phyloP scores from a whole-genome alignment of 2,797 vertebrate species.

The Sparidentex hasta region DNA sequence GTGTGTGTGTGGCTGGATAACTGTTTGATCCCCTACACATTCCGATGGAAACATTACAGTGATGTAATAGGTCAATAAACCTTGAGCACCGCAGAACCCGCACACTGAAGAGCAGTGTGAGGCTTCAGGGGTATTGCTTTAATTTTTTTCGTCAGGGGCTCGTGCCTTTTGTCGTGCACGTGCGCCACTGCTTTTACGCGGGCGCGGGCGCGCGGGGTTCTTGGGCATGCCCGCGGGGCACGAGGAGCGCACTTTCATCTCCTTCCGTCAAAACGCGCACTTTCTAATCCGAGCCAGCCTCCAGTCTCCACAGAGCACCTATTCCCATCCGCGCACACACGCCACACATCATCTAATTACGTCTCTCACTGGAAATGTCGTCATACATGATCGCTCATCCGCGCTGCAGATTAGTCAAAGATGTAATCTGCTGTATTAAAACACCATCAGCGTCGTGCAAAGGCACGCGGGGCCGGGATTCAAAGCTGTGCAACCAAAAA shows the following conservation, averaged over 20 bases:
- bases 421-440: conserved; percentile 42
- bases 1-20: background rate
- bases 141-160: conserved; percentile 8
- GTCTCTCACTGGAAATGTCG: conserved; percentile 54
- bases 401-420: conserved; percentile 46
- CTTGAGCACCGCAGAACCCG: conserved; percentile 13
- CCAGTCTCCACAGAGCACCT: background rate
- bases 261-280: conserved; percentile 16
- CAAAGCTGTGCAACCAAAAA: conserved; percentile 1
- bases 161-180: background rate
- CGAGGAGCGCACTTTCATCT: conserved; percentile 27
- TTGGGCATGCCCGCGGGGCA: conserved; percentile 21
- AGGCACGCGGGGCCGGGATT: conserved; percentile 9
- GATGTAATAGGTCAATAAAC: conserved; percentile 41
- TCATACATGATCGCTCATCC: conserved; percentile 59
- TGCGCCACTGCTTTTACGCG: conserved; percentile 2
- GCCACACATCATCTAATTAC: conserved; percentile 59
- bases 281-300: conserved; percentile 43
- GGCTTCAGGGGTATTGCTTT: background rate
- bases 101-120: background rate
- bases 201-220: conserved; percentile 21
- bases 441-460: conserved; percentile 13
- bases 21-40: conserved; percentile 14
- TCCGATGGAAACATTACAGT: conserved; percentile 22
- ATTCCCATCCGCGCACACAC: conserved; percentile 4